Evolutionary conservation across 2,113 vertebrate genomes (phyloP), one percentile per base, ranked within the genome.

Genomic region (Hydropotes inermis): DNA sequence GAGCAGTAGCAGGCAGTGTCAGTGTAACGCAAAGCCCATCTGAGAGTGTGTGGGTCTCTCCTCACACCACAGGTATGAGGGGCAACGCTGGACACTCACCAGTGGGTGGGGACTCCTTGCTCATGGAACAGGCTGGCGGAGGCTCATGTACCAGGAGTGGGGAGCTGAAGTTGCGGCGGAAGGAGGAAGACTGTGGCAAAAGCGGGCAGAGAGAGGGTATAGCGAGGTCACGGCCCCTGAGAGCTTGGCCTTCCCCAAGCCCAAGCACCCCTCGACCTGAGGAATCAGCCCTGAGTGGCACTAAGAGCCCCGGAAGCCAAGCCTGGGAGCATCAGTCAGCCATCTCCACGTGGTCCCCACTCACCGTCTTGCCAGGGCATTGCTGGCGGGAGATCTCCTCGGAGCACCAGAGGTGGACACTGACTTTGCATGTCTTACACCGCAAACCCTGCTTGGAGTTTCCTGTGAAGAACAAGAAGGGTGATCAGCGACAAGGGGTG

Each of bases 391-490:
- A 99, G 36, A 99, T 98, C 85, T 99, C 99, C 55, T 99, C 99
- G 0, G 99, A 99, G 98, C 99, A 99, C 99, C 99, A 99, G 95
- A 99, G 99, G 98, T 99, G 99, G 97, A 99, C 99, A 0, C 99
- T 99, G 92, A 99, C 98, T 98, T 99, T 99, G 98, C 99, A 99
- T 0, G 99, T 99, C 98, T 99, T 99, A 98, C 99, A 99, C 45
- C 99, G 99, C 91, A 99, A 98, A 64, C 99, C 99, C 98, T 99
- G 99, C 98, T 99, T 99, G 93, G 99, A 99, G 98, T 99, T 99
- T 95, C 99, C 99, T 99, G 97, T 57, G 92, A 92, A 85, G 52
- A 90, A 30, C 33, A 43, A 15, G 52, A 39, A 39, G 23, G 23
- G 70, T 27, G 70, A 85, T 86, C 17, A 19, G 21, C 30, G n/a